Evolutionary conservation across 2,113 vertebrate species (phyloP), one percentile per base, ranked within the genome.

Genomic region (western clawed frog (Xenopus tropicalis)): DNA sequence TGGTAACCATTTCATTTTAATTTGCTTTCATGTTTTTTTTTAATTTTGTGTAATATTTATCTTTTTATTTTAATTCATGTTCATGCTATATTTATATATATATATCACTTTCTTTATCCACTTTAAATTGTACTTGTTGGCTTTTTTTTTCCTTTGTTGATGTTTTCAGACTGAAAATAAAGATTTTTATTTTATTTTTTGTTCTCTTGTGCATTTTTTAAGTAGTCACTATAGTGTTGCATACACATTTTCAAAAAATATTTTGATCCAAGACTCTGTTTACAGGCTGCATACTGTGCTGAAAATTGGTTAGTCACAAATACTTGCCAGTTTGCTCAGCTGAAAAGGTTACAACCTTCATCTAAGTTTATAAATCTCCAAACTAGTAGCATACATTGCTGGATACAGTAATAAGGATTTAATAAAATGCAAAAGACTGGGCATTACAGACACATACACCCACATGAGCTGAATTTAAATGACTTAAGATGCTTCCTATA

Each of bases 1-100:
- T 98, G 95, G 96, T 98, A 98, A 98, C 93, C 96, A 98, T 98
- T 96, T 98, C 95, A 98, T 95, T 96, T 92, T 95, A 95, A 91
- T 96, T 92, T 90, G 92, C 95, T 94, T 88, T 87, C 88, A 82
- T 85, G 88, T n/a, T 94, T 87, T 86, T 88, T 82, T 90, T 93
- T 94, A 89, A 89, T 87, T 94, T 65, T 87, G 88, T 90, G 92
- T 74, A 88, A 89, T 84, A 84, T 91, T 86, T 91, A 90, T 90
- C 89, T 83, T 89, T 90, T 88, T 88, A 1, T 87, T 81, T 89
- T 85, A 86, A 87, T 87, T 81, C 88, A 87, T 61, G 0, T 78
- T 78, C 2, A 48, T 48, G 46, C 6, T 37, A 3, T 37, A 37
- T 37, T 8, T 48, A 12, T 48, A 37, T 37, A 3, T 37, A 37